Base-by-base conservation (phyloP, 2,888 invertebrate genomes). In the Philonicus albiceps region DNA sequence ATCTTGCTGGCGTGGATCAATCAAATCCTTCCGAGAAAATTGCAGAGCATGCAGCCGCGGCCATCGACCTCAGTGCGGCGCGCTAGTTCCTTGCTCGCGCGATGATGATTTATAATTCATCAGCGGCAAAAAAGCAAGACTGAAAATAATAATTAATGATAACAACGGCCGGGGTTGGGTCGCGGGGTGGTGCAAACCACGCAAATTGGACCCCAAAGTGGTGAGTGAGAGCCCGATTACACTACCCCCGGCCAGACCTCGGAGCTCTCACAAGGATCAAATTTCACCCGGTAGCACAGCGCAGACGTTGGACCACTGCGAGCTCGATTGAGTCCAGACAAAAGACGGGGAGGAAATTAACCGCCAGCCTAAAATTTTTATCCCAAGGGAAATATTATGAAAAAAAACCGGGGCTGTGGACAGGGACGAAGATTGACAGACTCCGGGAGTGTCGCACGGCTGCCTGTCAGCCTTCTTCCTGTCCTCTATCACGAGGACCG, bases 101-200 rank as follows among this genome's bases (percentile, higher is more conserved):
- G 64, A 43, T 40, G 13, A 40, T 43, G 40, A 43, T 43, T 37
- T 13, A 43, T 64, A 64, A 64, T 64, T 64, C 27, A 78, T 40
- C 74, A 74, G 34, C 22, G 49, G 81, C 43, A 84, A 84, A 84
- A n/a, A 73, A 64, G 64, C 55, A 19, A 16, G 37, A 72, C 73
- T 72, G 73, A 84, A 84, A 84, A 84, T 73, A 73, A 84, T 84
- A 84, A 84, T 84, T 84, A 84, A 84, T 84, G 84, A 73, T 73
- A 8, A 30, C 16, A 73, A 2, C 16, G 84, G 4, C 43, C 11
- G 78, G 43, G 43, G 49, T 11, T 78, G 78, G 3, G 16, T 22
- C 16, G 43, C 31, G 73, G 73, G 84, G 84, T 72, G 73, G 43
- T 27, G 30, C 13, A 73, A 27, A 73, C 11, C 40, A 72, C 84